These are phyloP conservation scores for Drosophila pachea DNA, from an alignment of 1,140 invertebrate genomes.

Conservation along the genomic window DNA sequence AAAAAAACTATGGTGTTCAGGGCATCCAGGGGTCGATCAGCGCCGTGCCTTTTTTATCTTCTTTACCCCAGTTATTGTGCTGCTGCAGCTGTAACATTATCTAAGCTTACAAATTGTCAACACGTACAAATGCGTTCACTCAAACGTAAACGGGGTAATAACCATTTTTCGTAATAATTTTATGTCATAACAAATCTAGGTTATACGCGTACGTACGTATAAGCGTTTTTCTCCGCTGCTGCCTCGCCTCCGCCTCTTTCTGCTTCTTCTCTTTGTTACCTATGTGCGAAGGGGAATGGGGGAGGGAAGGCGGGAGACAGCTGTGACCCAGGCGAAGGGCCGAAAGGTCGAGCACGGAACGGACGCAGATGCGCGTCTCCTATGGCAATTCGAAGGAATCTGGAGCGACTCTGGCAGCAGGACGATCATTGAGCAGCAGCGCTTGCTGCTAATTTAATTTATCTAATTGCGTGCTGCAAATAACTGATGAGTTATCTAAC, in stretches of 20 bases:
- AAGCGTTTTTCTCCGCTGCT: constrained; percentile 34
- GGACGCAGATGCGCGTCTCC: not conserved
- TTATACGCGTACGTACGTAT: constrained; percentile 48
- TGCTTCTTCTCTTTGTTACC: constrained; percentile 20
- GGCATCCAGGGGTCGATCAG: too few species aligned
- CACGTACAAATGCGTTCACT: constrained; percentile 78
- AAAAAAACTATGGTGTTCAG: too few species aligned
- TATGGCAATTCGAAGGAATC: too few species aligned
- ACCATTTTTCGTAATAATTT: constrained; percentile 79
- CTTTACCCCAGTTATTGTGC: constrained; percentile 1
- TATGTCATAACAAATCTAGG: constrained; percentile 77
- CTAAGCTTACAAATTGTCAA: constrained; percentile 78
- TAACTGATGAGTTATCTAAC: too few species aligned
- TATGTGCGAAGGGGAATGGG: constrained; percentile 10
- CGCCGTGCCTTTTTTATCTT: constrained; percentile 3
- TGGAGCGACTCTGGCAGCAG: too few species aligned
- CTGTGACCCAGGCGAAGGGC: not conserved
- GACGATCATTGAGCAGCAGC: too few species aligned
- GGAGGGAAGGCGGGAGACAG: not conserved
- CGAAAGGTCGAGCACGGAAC: too few species aligned
- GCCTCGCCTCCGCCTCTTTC: too few species aligned
- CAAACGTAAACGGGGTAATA: constrained; percentile 78
- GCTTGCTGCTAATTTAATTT: too few species aligned
- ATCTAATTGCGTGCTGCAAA: too few species aligned
- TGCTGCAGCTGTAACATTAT: constrained; percentile 60